Conservation (phyloP, 1,140 invertebrate genomes). For the Laupala kohalensis region DNA sequence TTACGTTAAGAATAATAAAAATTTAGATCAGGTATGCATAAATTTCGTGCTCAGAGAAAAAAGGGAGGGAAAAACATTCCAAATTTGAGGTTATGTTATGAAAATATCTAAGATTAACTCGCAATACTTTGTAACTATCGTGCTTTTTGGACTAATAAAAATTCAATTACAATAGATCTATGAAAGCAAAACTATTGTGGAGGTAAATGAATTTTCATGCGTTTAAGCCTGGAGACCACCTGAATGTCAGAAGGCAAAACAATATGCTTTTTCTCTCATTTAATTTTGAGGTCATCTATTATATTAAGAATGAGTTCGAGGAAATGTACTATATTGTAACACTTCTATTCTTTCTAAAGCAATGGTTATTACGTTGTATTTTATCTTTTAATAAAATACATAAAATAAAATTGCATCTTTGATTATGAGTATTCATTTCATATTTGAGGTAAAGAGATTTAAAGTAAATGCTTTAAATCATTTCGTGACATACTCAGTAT, state of each 20-base stretch:
- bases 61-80: background rate
- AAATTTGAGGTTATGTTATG: background rate
- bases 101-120: background rate
- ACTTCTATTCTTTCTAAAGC: too few relatives aligned
- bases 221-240: background rate
- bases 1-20: background rate
- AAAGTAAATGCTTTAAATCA: too few relatives aligned
- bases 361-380: too few relatives aligned
- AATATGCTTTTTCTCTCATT: too few relatives aligned
- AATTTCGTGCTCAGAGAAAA: background rate
- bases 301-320: too few relatives aligned
- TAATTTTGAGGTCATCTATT: too few relatives aligned
- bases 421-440: too few relatives aligned
- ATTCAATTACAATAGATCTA: background rate
- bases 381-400: too few relatives aligned
- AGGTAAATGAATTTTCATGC: background rate
- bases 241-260: background rate
- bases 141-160: background rate
- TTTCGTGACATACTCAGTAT: too few relatives aligned
- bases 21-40: background rate
- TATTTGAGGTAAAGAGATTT: too few relatives aligned
- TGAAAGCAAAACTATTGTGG: background rate
- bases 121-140: background rate
- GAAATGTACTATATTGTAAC: too few relatives aligned
- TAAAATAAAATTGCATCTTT: too few relatives aligned